Conservation (phyloP, 2,888 invertebrate genomes). For the Leptopilina syphax region DNA sequence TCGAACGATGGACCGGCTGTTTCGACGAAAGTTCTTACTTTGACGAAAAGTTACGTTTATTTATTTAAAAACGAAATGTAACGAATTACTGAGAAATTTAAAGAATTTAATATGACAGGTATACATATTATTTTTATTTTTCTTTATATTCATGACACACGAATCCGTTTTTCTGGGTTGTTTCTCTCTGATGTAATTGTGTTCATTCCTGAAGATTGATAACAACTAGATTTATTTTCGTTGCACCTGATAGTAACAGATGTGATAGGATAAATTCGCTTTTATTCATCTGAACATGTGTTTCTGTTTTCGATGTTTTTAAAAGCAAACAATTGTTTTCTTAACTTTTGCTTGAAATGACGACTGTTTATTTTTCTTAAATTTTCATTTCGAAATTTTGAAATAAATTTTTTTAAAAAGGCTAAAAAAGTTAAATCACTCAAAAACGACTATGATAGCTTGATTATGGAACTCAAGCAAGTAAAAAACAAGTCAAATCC, state of each 20-base stretch:
- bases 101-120: no score
- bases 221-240: slow-evolving; percentile 6
- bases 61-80: no score
- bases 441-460: slow-evolving; percentile 26
- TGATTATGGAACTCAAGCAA: not conserved
- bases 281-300: slow-evolving; percentile 5
- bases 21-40: not conserved
- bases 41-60: not conserved
- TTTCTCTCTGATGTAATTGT: slow-evolving; percentile 21
- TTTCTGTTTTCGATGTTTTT: slow-evolving; percentile 21
- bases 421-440: no score
- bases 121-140: no score
- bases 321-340: not conserved
- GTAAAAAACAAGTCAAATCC: not conserved
- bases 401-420: not conserved
- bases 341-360: not conserved
- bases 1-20: not conserved
- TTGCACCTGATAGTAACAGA: slow-evolving; percentile 30
- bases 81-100: no score
- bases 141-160: not conserved
- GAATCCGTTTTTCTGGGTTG: slow-evolving; percentile 36
- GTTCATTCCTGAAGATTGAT: slow-evolving; percentile 33
- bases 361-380: not conserved
- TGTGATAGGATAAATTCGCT: not conserved
- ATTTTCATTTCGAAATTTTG: not conserved